phyloP scores from a whole-genome alignment of 2,888 invertebrate species.

The Tethea ocularis region DNA sequence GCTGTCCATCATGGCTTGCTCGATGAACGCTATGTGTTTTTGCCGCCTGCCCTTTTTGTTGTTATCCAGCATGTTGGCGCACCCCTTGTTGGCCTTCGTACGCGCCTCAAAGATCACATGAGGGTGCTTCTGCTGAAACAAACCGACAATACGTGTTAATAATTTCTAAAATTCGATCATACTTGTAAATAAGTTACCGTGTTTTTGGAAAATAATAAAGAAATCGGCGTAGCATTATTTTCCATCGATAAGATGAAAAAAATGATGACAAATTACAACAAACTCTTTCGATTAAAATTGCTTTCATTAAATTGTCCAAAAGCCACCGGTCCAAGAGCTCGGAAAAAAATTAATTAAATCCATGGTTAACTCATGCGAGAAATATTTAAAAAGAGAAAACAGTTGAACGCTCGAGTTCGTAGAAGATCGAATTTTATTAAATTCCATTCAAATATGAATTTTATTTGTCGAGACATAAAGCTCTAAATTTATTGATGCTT shows the following conservation, averaged over 20 bases:
- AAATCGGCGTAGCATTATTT: too few relatives aligned
- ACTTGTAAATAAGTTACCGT: background rate
- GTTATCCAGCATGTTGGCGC: conserved; percentile 92
- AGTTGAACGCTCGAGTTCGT: background rate
- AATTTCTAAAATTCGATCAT: conserved; percentile 17
- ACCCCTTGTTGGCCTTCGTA: conserved; percentile 95
- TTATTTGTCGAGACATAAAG: background rate
- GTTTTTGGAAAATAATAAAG: background rate
- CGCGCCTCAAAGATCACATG: conserved; percentile 98
- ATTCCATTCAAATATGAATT: background rate
- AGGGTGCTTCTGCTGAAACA: conserved; percentile 97
- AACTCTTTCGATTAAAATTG: background rate
- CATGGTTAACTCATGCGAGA: background rate
- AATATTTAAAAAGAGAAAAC: background rate
- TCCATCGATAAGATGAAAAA: too few relatives aligned
- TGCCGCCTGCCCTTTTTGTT: conserved; percentile 84
- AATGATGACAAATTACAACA: background rate
- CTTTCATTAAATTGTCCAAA: background rate
- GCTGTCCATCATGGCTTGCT: conserved; percentile 62
- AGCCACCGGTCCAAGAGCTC: background rate
- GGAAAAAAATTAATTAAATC: background rate
- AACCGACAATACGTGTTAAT: conserved; percentile 64
- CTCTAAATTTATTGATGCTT: conserved; percentile 1
- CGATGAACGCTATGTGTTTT: conserved; percentile 81
- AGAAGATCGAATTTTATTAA: background rate